Base-by-base conservation (phyloP, 2,113 vertebrate species). In the Cryptotis parvus region DNA sequence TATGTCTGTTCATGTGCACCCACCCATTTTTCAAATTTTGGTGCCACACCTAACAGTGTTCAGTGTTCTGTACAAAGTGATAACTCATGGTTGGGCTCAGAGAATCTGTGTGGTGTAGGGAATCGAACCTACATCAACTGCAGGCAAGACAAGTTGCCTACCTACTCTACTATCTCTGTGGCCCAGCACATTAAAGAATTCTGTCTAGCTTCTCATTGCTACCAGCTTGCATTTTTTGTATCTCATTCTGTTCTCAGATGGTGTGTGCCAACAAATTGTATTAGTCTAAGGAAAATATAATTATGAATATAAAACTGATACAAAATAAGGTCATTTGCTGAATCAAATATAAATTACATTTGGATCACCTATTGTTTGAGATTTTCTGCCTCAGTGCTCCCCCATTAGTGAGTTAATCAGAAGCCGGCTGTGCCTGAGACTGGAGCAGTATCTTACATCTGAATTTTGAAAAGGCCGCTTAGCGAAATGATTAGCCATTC, bases 261-360 rank as follows among this genome's bases (percentile, higher is more conserved):
- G 45, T 91, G 33, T 75, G 45, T 76, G 66, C 82, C 90, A 94
- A 61, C 68, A 86, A 75, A 93, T 76, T 90, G 26, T 70, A 80
- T 95, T 84, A 90, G 90, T 93, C 85, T 43, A 90, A 90, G 55
- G 75, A 94, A 94, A 95, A 96, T 85, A 88, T 90, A 92, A 96
- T 97, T 92, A 95, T 33, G 68, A 94, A 91, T 37, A 85, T 76
- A 93, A 90, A 92, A 89, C n/a, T 31, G 35, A 74, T 94, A 90
- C 66, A 92, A 94, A 95, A 94, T 95, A 92, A 95, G 90, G 85
- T 94, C 82, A 88, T 94, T 91, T 90, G 72, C 82, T 80, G 85
- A 96, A 82, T 76, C 90, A 93, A 90, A 76, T 90, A 89, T 90
- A 89, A 95, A 88, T 91, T 94, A 80, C 91, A 85, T 94, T 94